Evolutionary conservation across 2,113 vertebrate species (phyloP).

Genomic region (Parus major): DNA sequence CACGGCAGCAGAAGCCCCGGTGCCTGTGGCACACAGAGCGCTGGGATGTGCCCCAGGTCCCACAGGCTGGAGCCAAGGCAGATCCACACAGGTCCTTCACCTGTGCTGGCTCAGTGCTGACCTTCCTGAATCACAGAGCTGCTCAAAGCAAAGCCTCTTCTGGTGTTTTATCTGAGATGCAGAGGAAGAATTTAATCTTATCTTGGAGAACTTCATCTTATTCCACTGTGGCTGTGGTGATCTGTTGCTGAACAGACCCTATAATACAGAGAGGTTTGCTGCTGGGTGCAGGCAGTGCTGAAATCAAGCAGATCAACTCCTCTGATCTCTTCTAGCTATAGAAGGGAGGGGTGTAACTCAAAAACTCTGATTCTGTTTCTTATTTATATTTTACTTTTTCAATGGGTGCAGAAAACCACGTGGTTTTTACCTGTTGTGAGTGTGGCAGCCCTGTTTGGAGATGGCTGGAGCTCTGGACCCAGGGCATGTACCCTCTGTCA

Average conservation of each 20-base stretch:
- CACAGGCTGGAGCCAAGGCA: rapidly evolving
- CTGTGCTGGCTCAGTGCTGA: rapidly evolving
- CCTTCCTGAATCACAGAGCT: neutral
- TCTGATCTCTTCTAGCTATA: neutral
- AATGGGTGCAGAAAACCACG: rapidly evolving
- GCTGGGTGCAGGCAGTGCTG: neutral
- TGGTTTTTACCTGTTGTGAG: neutral
- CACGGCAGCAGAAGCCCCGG: neutral
- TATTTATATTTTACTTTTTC: neutral
- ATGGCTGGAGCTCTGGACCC: neutral
- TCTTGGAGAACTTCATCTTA: neutral
- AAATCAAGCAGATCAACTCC: neutral
- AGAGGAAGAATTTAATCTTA: neutral
- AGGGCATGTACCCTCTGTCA: neutral
- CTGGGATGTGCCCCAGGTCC: neutral
- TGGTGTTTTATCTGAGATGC: neutral
- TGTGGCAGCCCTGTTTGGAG: neutral
- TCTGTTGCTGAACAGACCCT: neutral
- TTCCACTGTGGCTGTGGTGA: rapidly evolving
- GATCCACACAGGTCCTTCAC: rapidly evolving
- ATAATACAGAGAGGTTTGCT: rapidly evolving
- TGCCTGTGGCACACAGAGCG: neutral
- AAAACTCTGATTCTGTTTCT: neutral
- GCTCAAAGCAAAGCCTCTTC: neutral
- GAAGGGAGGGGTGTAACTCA: neutral